Evolutionary conservation across 1,140 invertebrate species (phyloP).

Genomic region (Bacillus rossius): DNA sequence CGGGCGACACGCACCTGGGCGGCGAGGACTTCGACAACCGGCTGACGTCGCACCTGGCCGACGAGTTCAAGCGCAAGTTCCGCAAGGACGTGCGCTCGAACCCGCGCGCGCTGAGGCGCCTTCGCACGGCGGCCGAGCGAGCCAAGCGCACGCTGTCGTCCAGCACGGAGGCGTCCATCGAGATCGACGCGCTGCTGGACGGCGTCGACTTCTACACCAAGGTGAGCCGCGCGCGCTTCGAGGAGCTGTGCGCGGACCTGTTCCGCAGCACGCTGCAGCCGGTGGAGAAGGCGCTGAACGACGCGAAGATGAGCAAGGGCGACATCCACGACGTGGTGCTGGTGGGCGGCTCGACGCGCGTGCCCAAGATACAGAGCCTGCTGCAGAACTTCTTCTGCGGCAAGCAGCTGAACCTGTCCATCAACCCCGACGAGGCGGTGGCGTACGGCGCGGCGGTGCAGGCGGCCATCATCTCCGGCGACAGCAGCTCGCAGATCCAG

Average conservation of each 20-base stretch:
- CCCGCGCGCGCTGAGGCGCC: conserved; percentile 48
- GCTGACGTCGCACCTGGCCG: conserved; percentile 71
- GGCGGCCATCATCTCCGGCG: conserved; percentile 61
- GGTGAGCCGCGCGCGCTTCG: conserved; percentile 54
- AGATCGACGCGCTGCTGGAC: conserved; percentile 50
- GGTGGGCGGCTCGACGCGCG: conserved; percentile 72
- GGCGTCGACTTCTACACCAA: conserved; percentile 57
- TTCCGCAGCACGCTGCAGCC: conserved; percentile 53
- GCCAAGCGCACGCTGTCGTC: conserved; percentile 53
- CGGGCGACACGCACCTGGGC: conserved; percentile 67
- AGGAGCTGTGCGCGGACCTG: conserved; percentile 55
- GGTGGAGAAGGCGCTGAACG: conserved; percentile 61
- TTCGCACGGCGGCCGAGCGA: conserved; percentile 58
- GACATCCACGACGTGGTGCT: conserved; percentile 71
- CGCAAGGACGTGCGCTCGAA: conserved; percentile 46
- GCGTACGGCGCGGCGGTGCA: conserved; percentile 70
- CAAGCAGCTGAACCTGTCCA: conserved; percentile 49
- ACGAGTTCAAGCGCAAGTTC: conserved; percentile 50
- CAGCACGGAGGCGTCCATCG: conserved; percentile 50
- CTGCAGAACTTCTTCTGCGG: conserved; percentile 60
- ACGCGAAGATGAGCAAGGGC: conserved; percentile 67
- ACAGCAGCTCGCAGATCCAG: conserved; percentile 53
- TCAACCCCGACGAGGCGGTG: conserved; percentile 71
- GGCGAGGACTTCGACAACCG: conserved; percentile 81
- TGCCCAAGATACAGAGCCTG: conserved; percentile 57